Base-by-base conservation (phyloP, 53 echinoderm and acorn worm species). In the Hippasteria phrygiana region DNA sequence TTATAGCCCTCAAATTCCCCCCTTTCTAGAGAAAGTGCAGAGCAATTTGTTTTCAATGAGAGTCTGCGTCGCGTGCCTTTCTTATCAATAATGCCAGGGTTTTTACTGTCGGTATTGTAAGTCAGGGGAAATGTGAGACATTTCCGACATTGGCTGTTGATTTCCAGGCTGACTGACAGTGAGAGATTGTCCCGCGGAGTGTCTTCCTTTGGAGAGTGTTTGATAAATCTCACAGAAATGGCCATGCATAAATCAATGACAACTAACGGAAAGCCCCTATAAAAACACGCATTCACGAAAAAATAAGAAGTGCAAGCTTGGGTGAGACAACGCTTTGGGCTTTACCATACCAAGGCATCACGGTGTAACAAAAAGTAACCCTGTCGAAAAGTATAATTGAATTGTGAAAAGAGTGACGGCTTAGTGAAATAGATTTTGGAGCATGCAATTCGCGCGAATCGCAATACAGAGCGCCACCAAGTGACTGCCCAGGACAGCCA, bases 91-190 rank as follows among this genome's bases (percentile, higher is more conserved):
- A 64, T 46, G 55, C 73, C 41, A 26, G 10, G 40, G 26, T 77
- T 82, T 79, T 62, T 33, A 31, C 10, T 65, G 65, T 65, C 18
- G 47, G 22, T 13, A 32, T 64, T 41, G 18, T 65, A 66, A 82
- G 29, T 82, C 82, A 78, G 22, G 43, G 63, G 82, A 82, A 82
- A 64, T 82, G 65, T 65, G 27, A 42, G 29, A 82, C 82, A 82
- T 82, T 43, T 82, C 82, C 82, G 82, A 82, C 82, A 82, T 47
- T 64, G 66, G 66, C 43, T 73, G 73, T 43, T 67, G 17, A 43
- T 73, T 73, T 41, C 43, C 42, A 39, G 22, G 73, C 43, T 22
- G 7, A 14, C n/a, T 40, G 73, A 73, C 41, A n/a, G 73, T 73
- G 41, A 43, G 73, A 73, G 32, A 73, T 43, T 73, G 69, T 67